Conservation (phyloP, 2,888 invertebrate species). For the Tethea ocularis region DNA sequence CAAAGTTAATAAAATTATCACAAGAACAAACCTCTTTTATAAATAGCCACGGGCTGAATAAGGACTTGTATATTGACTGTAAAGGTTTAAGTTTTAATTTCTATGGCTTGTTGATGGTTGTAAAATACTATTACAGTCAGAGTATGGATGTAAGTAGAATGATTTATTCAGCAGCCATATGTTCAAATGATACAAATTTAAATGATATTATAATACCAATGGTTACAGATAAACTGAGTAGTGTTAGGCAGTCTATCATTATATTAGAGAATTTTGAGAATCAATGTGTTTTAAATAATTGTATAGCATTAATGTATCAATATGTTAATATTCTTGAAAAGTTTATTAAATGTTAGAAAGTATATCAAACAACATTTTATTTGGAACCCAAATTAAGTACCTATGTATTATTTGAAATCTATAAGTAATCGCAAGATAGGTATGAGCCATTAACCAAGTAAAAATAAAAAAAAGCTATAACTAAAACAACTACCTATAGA, state of each 20-base stretch:
- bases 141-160: conserved; percentile 69
- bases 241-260: conserved; percentile 55
- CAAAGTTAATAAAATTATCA: conserved; percentile 67
- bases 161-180: conserved; percentile 74
- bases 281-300: conserved; percentile 68
- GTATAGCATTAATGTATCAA: conserved; percentile 74
- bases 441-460: too few relatives aligned
- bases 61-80: conserved; percentile 85
- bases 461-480: too few relatives aligned
- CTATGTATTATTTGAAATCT: too few relatives aligned
- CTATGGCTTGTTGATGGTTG: conserved; percentile 74
- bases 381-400: background rate
- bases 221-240: conserved; percentile 56
- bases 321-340: conserved; percentile 76
- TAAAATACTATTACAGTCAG: conserved; percentile 70
- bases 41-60: conserved; percentile 83
- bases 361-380: conserved; percentile 8
- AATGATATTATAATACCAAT: conserved; percentile 69
- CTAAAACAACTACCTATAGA: too few relatives aligned
- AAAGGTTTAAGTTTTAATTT: conserved; percentile 88
- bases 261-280: conserved; percentile 52
- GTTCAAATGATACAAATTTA: conserved; percentile 64
- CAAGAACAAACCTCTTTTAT: conserved; percentile 86
- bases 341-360: conserved; percentile 77
- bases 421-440: too few relatives aligned